Evolutionary conservation across 2,113 vertebrate genomes (phyloP).

Genomic region (Cairina moschata): DNA sequence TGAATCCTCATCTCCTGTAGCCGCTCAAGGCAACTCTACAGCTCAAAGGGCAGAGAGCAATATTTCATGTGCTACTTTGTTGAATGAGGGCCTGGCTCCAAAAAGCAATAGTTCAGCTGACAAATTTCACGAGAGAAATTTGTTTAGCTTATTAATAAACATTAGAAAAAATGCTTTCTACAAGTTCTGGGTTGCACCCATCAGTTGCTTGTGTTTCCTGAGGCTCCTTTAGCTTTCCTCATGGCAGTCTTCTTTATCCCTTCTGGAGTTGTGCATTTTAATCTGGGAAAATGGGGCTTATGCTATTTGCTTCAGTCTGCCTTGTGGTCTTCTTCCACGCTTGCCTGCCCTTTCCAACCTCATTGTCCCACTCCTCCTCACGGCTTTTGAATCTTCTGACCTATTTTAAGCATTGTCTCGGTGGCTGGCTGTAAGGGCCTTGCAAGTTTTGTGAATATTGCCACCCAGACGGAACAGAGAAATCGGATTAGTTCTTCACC

Average conservation of each 20-base stretch:
- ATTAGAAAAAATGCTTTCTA: neutral
- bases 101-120: neutral
- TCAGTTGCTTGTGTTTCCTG: neutral
- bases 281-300: neutral
- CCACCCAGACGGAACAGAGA: neutral
- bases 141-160: neutral
- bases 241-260: neutral
- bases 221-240: neutral
- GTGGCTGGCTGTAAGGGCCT: neutral
- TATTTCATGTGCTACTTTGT: neutral
- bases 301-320: neutral
- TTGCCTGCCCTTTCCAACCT: neutral
- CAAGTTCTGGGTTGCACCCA: neutral
- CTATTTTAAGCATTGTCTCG: accelerated
- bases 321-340: neutral
- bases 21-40: neutral
- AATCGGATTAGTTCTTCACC: neutral
- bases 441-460: neutral
- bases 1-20: neutral
- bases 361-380: neutral
- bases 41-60: neutral
- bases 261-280: neutral
- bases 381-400: neutral
- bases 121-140: neutral
- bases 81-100: neutral